A percentile compares a stretch with the other conserved stretches of the same genome.
These are phyloP conservation scores for Keiferia lycopersicella DNA, from an alignment of 2,888 invertebrate genomes.

Conservation along the genomic window DNA sequence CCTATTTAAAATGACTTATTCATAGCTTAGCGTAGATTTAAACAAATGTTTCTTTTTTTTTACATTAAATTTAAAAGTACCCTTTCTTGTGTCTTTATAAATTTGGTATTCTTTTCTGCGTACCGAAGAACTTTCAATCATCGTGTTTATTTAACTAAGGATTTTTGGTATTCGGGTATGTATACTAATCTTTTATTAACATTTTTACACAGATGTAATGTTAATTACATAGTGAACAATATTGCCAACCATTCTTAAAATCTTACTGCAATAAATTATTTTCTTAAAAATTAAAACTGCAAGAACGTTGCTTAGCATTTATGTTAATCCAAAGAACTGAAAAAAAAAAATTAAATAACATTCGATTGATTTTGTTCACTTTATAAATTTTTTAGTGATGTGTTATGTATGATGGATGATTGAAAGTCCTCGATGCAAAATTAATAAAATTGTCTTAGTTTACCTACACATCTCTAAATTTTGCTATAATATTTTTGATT, in stretches of 20 bases:
- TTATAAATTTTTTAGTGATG: not conserved
- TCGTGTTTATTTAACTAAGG: too few species aligned
- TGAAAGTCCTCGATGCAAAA: conserved; percentile 28
- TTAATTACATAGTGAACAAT: too few species aligned
- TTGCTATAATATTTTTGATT: conserved; percentile 45
- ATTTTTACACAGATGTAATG: too few species aligned
- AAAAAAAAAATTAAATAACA: too few species aligned
- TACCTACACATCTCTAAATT: conserved; percentile 43
- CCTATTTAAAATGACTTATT: conserved; percentile 28
- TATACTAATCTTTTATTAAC: too few species aligned
- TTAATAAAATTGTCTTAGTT: conserved; percentile 44
- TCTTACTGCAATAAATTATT: too few species aligned
- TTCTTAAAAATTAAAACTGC: too few species aligned
- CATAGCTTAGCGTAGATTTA: conserved; percentile 45
- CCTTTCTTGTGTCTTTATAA: conserved; percentile 54
- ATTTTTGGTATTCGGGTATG: too few species aligned
- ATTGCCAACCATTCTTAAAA: too few species aligned
- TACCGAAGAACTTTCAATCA: not conserved
- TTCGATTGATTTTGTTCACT: too few species aligned
- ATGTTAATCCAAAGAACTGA: too few species aligned
- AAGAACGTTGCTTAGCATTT: too few species aligned
- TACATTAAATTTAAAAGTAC: conserved; percentile 52
- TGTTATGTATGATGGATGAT: not conserved
- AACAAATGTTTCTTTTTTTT: conserved; percentile 46
- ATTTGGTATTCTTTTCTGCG: conserved; percentile 39